phyloP scores from a whole-genome alignment of 2,888 invertebrate genomes.

The Esperia sulphurella region DNA sequence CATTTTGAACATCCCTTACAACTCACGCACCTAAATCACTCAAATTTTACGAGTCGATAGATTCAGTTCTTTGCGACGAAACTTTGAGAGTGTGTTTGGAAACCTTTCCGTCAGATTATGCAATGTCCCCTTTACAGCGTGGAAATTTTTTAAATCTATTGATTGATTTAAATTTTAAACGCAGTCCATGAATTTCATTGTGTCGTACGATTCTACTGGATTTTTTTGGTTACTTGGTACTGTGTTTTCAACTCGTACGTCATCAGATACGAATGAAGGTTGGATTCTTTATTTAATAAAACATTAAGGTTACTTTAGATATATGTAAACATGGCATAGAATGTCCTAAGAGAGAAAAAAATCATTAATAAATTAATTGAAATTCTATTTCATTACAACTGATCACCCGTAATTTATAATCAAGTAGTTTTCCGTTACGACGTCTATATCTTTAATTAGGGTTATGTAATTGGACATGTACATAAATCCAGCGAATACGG shows the following conservation, averaged over 20 bases:
- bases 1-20: conserved; percentile 34
- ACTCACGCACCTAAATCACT: conserved; percentile 41
- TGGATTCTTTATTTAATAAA: too few relatives aligned
- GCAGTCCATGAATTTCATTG: conserved; percentile 14
- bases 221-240: background rate
- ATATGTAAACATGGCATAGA: too few relatives aligned
- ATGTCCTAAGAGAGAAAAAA: too few relatives aligned
- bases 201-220: background rate
- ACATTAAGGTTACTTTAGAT: too few relatives aligned
- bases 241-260: background rate
- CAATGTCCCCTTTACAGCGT: conserved; percentile 17
- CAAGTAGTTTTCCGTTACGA: too few relatives aligned
- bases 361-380: too few relatives aligned
- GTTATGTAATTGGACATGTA: conserved; percentile 46
- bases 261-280: too few relatives aligned
- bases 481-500: conserved; percentile 72
- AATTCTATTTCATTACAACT: too few relatives aligned
- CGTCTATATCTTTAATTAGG: conserved; percentile 36
- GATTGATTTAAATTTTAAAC: conserved; percentile 45
- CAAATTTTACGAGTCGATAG: conserved; percentile 36
- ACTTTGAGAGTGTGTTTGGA: conserved; percentile 23
- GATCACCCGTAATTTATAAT: too few relatives aligned
- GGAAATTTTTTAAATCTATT: conserved; percentile 39
- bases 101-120: conserved; percentile 18
- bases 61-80: conserved; percentile 28